Evolutionary conservation across 2,113 vertebrate genomes (phyloP).

Genomic region (Psettodes erumei): DNA sequence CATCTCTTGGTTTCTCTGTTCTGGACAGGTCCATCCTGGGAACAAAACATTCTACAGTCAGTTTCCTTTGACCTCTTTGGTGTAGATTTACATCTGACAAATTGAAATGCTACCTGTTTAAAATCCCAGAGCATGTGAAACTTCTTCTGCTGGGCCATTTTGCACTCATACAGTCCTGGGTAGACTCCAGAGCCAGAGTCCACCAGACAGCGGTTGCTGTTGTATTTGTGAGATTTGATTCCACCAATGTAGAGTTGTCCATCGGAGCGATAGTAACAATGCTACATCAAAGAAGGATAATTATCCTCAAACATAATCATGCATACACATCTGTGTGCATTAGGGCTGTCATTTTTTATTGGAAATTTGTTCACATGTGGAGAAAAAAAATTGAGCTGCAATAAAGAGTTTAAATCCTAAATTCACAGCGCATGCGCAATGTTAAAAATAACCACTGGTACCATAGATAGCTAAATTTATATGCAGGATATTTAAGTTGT

Average conservation of each 20-base stretch:
- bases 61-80: not conserved
- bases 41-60: conserved; percentile 24
- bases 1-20: conserved; percentile 79
- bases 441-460: too few relatives aligned
- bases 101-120: conserved; percentile 70
- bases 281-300: conserved; percentile 37
- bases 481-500: not conserved
- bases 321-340: not conserved
- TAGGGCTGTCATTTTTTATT: not conserved
- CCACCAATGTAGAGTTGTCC: conserved; percentile 69
- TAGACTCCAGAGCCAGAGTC: conserved; percentile 52
- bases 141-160: conserved; percentile 46
- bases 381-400: not conserved
- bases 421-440: not conserved
- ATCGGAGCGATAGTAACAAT: conserved; percentile 49
- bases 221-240: conserved; percentile 65
- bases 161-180: conserved; percentile 69
- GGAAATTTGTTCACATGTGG: not conserved
- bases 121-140: conserved; percentile 79
- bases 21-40: conserved; percentile 70
- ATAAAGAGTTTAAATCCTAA: not conserved
- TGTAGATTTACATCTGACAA: not conserved
- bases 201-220: conserved; percentile 70
- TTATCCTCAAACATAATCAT: not conserved
- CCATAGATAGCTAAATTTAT: not conserved